Base-by-base conservation (phyloP, 2,888 invertebrate genomes). In the Sycophila texana region DNA sequence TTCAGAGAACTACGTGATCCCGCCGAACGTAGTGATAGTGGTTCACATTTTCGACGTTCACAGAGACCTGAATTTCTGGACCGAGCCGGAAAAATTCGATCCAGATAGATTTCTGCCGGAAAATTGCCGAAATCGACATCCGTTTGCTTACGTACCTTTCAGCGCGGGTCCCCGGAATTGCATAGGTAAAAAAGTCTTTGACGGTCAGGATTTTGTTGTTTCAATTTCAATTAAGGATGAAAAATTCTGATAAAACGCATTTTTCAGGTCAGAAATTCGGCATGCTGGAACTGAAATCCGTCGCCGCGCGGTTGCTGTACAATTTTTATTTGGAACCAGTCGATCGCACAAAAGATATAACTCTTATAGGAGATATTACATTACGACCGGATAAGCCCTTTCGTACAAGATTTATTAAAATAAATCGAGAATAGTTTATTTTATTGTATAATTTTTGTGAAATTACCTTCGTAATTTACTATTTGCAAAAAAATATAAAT, bases 21-120 rank as follows among this genome's bases (percentile, higher is more conserved):
- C 94, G 0, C 89, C 90, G 58, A 91, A 91, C 5, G 89, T 91
- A 0, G 87, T 90, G 49, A 26, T 92, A 26, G 22, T 60, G 22
- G 20, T 14, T 10, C 1, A 92, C 63, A 92, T 94, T n/a, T 93
- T 90, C 83, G 93, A 94, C 83, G 85, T 94, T 10, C 95, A 95
- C 88, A 92, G 93, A 3, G 92, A 94, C 84, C 92, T 92, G 0
- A 91, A 92, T 39, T 89, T 92, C 75, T 95, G 92, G 88, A 92
- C 93, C 0, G 91, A 95, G 82, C 94, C 95, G 0, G 90, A 92
- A n/a, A 75, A 75, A 26, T 75, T 75, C 26, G 68, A 75, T 30
- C 75, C 75, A 2, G 68, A 75, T 18, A 89, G 95, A 71, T 95
- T 95, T 88, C 86, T 93, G 65, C 92, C 93, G 0, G 93, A 94